Evolutionary conservation across 2,888 invertebrate genomes (phyloP).

Genomic region (Cryptocheilus praepositus): DNA sequence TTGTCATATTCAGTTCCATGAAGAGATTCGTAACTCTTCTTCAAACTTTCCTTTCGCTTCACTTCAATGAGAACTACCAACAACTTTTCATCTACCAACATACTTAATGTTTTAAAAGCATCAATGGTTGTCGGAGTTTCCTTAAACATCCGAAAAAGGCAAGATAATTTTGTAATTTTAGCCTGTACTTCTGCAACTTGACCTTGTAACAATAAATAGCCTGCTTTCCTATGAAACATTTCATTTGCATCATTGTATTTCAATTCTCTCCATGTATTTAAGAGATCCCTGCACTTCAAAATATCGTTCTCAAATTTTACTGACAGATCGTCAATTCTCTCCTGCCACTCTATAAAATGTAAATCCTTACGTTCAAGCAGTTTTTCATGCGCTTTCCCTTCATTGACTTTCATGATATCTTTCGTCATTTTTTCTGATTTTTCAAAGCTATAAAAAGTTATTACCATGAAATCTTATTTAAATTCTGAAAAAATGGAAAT

Average conservation of each 20-base stretch:
- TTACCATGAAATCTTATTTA: slow-evolving; percentile 10
- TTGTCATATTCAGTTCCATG: slow-evolving; percentile 74
- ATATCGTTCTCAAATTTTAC: slow-evolving; percentile 68
- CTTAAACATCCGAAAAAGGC: slow-evolving; percentile 72
- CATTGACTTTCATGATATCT: slow-evolving; percentile 56
- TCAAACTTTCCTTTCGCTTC: slow-evolving; percentile 66
- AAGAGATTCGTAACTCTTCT: slow-evolving; percentile 72
- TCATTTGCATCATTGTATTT: slow-evolving; percentile 66
- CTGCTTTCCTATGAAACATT: slow-evolving; percentile 66
- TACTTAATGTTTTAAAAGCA: slow-evolving; percentile 72
- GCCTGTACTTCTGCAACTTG: slow-evolving; percentile 68
- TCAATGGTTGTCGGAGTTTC: slow-evolving; percentile 72
- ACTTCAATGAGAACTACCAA: slow-evolving; percentile 68
- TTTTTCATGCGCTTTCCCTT: slow-evolving; percentile 51
- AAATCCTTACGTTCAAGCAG: slow-evolving; percentile 55
- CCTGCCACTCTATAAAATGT: slow-evolving; percentile 64
- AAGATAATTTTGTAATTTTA: slow-evolving; percentile 68
- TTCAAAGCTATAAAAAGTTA: slow-evolving; percentile 60
- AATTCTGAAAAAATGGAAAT: not conserved
- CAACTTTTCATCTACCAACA: slow-evolving; percentile 71
- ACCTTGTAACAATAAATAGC: slow-evolving; percentile 57
- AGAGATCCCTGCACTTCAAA: slow-evolving; percentile 58
- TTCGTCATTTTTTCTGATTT: slow-evolving; percentile 57
- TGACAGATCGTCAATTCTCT: slow-evolving; percentile 69
- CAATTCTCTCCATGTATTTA: slow-evolving; percentile 69